phyloP scores from a whole-genome alignment of 1,140 invertebrate species.

The Zaprionus gabonicus region DNA sequence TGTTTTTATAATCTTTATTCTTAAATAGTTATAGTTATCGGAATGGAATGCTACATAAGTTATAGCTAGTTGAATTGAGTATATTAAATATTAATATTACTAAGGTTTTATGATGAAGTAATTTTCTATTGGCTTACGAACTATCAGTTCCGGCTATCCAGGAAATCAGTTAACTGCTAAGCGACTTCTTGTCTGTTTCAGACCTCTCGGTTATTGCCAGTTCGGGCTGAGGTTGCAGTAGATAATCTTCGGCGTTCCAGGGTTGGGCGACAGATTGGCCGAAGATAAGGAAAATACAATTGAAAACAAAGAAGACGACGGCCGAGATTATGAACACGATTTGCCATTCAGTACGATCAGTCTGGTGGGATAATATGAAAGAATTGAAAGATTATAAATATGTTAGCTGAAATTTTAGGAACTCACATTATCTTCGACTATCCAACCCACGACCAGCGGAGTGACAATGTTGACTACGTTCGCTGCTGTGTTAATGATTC shows the following conservation, averaged over 20 bases:
- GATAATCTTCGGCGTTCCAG: conserved; percentile 90
- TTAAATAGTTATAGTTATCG: neutral
- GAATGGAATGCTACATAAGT: conserved; percentile 4
- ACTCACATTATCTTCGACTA: conserved; percentile 87
- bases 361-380: no score
- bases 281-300: conserved; percentile 62
- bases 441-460: conserved; percentile 87
- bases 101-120: conserved; percentile 51
- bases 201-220: conserved; percentile 13
- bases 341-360: conserved; percentile 92
- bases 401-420: no score
- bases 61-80: conserved; percentile 9
- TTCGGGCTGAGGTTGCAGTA: conserved; percentile 84
- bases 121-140: conserved; percentile 89
- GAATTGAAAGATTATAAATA: neutral
- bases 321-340: conserved; percentile 72
- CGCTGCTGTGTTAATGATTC: conserved; percentile 90
- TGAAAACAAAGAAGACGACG: conserved; percentile 67
- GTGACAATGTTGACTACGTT: conserved; percentile 90
- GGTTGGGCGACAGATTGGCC: conserved; percentile 94
- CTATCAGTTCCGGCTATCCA: conserved; percentile 20
- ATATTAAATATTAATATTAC: conserved; percentile 10
- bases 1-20: neutral
- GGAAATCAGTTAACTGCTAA: neutral
- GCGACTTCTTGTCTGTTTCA: conserved; percentile 9